A percentile compares a stretch with the other conserved stretches of the same genome.
Evolutionary conservation across 2,888 invertebrate genomes (phyloP).

Genomic region (Acrobasis consociella): DNA sequence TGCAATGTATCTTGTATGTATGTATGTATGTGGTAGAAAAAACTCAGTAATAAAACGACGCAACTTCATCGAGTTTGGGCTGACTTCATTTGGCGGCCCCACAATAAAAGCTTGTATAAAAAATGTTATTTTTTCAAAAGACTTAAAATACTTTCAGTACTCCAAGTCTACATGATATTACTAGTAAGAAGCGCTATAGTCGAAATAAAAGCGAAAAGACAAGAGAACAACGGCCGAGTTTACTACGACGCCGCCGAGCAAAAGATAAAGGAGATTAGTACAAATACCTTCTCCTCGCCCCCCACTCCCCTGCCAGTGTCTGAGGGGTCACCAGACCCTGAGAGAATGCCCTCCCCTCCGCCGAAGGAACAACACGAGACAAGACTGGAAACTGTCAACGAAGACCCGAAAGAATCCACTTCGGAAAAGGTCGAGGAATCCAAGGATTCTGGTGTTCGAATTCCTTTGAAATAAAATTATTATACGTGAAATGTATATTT

Average conservation of each 20-base stretch:
- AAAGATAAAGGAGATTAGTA: conserved; percentile 11
- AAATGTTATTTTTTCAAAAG: too few relatives aligned
- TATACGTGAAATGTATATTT: not conserved
- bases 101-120: too few relatives aligned
- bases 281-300: conserved; percentile 28
- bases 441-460: conserved; percentile 2
- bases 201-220: conserved; percentile 41
- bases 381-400: conserved; percentile 43
- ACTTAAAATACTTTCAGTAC: conserved; percentile 53
- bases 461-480: not conserved
- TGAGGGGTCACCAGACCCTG: conserved; percentile 10
- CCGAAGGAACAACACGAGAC: conserved; percentile 24
- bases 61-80: too few relatives aligned
- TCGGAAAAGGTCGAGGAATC: conserved; percentile 3
- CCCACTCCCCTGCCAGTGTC: conserved; percentile 11
- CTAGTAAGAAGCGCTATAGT: conserved; percentile 61
- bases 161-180: conserved; percentile 57
- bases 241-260: conserved; percentile 13
- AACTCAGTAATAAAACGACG: too few relatives aligned
- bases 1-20: too few relatives aligned
- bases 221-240: conserved; percentile 25
- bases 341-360: not conserved
- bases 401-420: conserved; percentile 36
- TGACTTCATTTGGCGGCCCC: too few relatives aligned
- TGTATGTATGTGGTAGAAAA: too few relatives aligned